Evolutionary conservation across 1,140 invertebrate genomes (phyloP).

Genomic region (Camponotus vicinus): DNA sequence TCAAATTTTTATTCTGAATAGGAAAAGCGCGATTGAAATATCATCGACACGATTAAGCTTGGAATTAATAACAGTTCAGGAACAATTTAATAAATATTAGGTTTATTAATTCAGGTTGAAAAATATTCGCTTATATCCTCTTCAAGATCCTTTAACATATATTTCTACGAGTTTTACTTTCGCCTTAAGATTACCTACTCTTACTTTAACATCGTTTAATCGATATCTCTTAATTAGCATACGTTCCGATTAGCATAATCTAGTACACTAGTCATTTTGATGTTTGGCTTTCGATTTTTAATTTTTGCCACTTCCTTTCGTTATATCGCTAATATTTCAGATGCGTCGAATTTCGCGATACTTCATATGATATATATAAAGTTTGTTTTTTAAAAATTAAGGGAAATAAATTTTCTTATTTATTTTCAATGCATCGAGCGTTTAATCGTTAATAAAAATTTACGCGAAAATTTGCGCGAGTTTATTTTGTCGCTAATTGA

Average conservation of each 20-base stretch:
- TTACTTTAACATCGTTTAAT: not conserved
- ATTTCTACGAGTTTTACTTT: not conserved
- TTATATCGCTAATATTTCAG: not conserved
- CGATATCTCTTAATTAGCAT: not conserved
- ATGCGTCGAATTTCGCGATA: not conserved
- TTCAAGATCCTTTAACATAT: not conserved
- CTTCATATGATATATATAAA: not conserved
- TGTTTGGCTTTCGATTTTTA: not conserved
- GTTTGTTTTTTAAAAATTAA: not conserved
- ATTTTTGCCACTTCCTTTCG: not conserved
- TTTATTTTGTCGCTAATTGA: not conserved
- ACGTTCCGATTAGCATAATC: not conserved
- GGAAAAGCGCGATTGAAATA: not conserved
- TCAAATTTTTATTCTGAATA: conserved; percentile 56
- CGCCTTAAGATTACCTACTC: not conserved
- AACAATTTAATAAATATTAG: not conserved
- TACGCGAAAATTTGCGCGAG: not conserved
- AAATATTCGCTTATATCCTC: not conserved
- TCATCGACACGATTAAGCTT: not conserved
- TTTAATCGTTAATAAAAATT: not conserved
- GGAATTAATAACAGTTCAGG: no score
- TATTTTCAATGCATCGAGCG: not conserved
- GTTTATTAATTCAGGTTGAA: not conserved
- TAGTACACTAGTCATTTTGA: not conserved
- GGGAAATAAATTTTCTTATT: not conserved